These are phyloP conservation scores for Drosophila varians DNA, from an alignment of 1,140 invertebrate genomes.

Conservation along the genomic window DNA sequence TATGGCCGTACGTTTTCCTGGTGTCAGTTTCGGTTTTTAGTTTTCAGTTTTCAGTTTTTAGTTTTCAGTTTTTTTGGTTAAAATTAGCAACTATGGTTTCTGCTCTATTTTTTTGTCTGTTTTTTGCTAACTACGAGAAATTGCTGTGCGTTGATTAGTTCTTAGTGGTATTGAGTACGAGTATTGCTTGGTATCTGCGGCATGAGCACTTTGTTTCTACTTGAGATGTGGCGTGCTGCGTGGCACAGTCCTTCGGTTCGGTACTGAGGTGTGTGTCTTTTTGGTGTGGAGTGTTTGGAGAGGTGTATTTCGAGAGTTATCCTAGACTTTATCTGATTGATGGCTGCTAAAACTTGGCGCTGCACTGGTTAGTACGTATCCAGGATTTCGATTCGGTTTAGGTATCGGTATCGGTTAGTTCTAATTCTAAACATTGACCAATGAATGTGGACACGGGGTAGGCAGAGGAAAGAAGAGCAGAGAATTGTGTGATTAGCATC, in stretches of 20 bases:
- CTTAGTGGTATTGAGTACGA: conserved; percentile 36
- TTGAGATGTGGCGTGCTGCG: conserved; percentile 25
- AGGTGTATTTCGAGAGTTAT: conserved; percentile 7
- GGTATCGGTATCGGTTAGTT: conserved; percentile 25
- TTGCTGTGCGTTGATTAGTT: conserved; percentile 63
- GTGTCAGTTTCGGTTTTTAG: conserved; percentile 9
- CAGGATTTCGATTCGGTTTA: conserved; percentile 24
- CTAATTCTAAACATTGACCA: conserved; percentile 67
- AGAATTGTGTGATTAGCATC: conserved; percentile 62
- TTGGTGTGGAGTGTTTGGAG: conserved; percentile 9
- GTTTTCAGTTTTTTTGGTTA: too few relatives aligned
- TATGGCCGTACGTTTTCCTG: conserved; percentile 15
- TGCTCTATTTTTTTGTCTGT: conserved; percentile 23
- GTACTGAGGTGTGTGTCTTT: not conserved
- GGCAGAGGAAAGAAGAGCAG: conserved; percentile 58
- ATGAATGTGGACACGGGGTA: conserved; percentile 28
- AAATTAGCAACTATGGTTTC: conserved; percentile 29
- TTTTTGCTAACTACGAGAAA: conserved; percentile 46
- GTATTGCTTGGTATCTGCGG: conserved; percentile 30
- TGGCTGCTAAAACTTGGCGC: conserved; percentile 29
- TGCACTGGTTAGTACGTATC: conserved; percentile 19
- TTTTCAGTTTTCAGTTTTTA: too few relatives aligned
- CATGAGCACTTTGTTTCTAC: conserved; percentile 51
- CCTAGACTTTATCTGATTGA: conserved; percentile 22
- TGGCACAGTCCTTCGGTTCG: conserved; percentile 5